Base-by-base conservation (phyloP, 2,888 invertebrate species). In the Dorcus parallelipipedus region DNA sequence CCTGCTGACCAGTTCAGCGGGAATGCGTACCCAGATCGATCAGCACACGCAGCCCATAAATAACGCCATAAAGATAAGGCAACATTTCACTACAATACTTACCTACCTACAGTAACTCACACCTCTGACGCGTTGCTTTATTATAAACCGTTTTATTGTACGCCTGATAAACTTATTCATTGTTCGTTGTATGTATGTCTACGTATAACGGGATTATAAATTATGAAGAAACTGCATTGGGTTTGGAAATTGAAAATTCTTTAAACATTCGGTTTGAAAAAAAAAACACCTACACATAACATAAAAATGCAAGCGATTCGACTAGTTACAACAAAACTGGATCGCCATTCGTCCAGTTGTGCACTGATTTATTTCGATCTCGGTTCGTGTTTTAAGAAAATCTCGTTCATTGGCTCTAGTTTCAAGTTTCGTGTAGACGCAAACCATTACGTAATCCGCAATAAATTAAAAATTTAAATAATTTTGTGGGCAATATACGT, bases 1-100 rank as follows among this genome's bases (percentile, higher is more conserved):
- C 58, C 58, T 49, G 54, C 54, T 51, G 51, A 51, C 54, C 58
- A 54, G 48, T 43, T 38, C 54, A 54, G 48, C 50, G 50, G 51
- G 58, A 58, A 58, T 58, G 56, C 57, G 57, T 53, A 53, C 51
- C 49, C 17, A 52, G 57, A 57, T 57, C 38, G 57, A 57, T 57
- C 57, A 49, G 52, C 38, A 57, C 57, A 57, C 57, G 57, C 57
- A 57, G 53, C 42, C 39, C 47, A 51, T 56, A 56, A 33, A 45
- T 50, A 50, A 40, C 38, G 17, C 8, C 40, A 50, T 10, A 45
- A 33, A 33, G 50, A 50, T 50, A 50, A 9, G 39, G 38, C 17
- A 23, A 38, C 50, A 50, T 50, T 50, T 50, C 8, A 20, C 50
- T 17, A 50, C 50, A 50, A 50, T 50, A 8, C 50, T 38, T 50